Base-by-base conservation (phyloP, 2,113 vertebrate genomes). In the Thomomys bottae region DNA sequence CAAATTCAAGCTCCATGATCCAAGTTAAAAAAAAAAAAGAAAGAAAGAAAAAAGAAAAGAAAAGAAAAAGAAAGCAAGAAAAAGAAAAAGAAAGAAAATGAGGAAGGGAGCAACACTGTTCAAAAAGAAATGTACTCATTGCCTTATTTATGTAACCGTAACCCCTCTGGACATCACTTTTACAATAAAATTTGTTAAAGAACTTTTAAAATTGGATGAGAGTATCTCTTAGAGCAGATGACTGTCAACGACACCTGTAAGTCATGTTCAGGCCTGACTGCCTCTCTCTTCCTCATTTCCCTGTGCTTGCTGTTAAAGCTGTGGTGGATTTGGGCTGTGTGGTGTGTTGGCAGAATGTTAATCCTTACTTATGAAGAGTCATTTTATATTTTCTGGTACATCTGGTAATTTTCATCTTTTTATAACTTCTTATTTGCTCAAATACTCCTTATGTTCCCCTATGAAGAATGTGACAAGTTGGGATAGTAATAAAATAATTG, bases 361-460 rank as follows among this genome's bases (percentile, higher is more conserved):
- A 72, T 75, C n/a, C 72, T 76, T 32, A 30, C 34, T 15, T 54
- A 54, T 54, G n/a, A 57, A 67, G 91, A 84, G 83, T 92, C 21
- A n/a, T 67, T n/a, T 70, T 91, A 11, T 94, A 78, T 87, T 87
- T 89, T 64, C 73, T 84, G 89, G 75, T 78, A 86, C 75, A 90
- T 64, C 45, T 38, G 82, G 34, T 66, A 26, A 66, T 90, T 83
- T 92, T 86, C 32, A 32, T 72, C 63, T 63, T 54, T 54, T 54
- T 90, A 78, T 59, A n/a, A n/a, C n/a, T n/a, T n/a, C 70, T 61
- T 34, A 49, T 92, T 88, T 80, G 89, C 88, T 82, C 63, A 84
- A 42, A 66, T 77, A 75, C 23, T n/a, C 63, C 61, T 57, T 80
- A 36, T 54, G 61, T 30, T 88, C 18, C 93, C 42, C 18, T 89